Evolutionary conservation across 1,140 invertebrate genomes (phyloP), one percentile per base, ranked within the genome.

Genomic region (Cotesia vestalis): DNA sequence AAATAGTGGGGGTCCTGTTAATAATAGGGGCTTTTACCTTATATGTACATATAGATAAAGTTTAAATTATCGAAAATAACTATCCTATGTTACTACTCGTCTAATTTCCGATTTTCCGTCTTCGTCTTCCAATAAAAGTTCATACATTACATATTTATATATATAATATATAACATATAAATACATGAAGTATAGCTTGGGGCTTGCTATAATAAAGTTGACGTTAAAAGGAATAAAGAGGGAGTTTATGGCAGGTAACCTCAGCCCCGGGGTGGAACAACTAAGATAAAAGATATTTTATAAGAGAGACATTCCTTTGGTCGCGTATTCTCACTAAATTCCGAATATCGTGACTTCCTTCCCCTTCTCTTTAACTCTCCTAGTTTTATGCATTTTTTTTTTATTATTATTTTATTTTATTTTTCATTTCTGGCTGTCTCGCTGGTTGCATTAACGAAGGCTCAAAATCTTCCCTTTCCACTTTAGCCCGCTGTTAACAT

Each of bases 241-340:
- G 12, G 52, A 57, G 66, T 34, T 68, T 35, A 57, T 68, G 66
- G 51, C 34, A 55, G 66, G 51, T 57, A 55, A 14, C 12, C 20
- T 40, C 14, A 57, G 27, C 12, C 20, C 20, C 14, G 35, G 27
- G 66, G 34, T 36, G 36, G 34, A 27, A 40, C 9, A 12, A 68
- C 60, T 46, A 11, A 46, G 11, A 46, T 46, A 46, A 11, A 46
- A 46, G 59, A 46, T 59, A 69, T 20, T 17, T 20, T 52, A 52
- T 46, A 34, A 63, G 34, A 27, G 46, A 59, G 67, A 68, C 59
- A 66, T 72, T 72, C 71, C 63, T 72, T 72, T 72, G 71, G 71
- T 38, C 66, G 55, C 64, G 59, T 62, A 72, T 72, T 72, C 71
- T 61, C 71, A 20, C 46, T 63, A 66, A 73, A 73, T 73, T 69